phyloP scores from a whole-genome alignment of 2,113 vertebrate species.

The Bothrops jararaca region DNA sequence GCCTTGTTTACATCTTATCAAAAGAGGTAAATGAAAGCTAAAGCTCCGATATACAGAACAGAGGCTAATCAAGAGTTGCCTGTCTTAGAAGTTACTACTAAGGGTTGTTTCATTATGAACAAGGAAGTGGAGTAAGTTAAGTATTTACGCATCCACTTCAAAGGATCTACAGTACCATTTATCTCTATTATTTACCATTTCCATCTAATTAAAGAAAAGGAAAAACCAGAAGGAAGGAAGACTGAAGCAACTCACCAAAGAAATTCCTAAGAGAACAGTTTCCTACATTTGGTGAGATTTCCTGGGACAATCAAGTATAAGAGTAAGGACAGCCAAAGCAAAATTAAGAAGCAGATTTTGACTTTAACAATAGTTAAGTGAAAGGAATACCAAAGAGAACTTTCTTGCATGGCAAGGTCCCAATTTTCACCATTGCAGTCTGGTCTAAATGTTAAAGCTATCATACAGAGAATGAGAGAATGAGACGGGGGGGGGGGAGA shows the following conservation, averaged over 20 bases:
- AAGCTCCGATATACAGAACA: fast-evolving
- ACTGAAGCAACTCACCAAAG: neutral
- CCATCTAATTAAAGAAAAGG: neutral
- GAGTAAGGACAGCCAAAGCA: neutral
- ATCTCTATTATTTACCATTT: neutral
- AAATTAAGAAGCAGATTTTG: neutral
- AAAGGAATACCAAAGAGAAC: neutral
- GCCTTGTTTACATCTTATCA: fast-evolving
- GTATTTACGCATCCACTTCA: neutral
- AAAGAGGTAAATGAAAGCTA: neutral
- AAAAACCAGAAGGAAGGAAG: neutral
- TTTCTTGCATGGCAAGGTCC: neutral
- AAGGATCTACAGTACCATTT: neutral
- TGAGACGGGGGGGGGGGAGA: no score
- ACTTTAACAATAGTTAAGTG: neutral
- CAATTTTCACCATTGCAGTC: neutral
- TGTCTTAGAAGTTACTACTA: neutral
- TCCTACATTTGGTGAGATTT: neutral
- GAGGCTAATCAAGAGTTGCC: neutral
- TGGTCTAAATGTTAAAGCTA: neutral
- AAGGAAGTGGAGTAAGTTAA: neutral
- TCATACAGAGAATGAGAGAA: no score
- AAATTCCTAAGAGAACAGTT: neutral
- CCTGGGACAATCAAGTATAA: neutral
- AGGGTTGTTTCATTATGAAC: neutral